Evolutionary conservation across 2,888 invertebrate genomes (phyloP), one percentile per base, ranked within the genome.

Genomic region (Norana najaformis): DNA sequence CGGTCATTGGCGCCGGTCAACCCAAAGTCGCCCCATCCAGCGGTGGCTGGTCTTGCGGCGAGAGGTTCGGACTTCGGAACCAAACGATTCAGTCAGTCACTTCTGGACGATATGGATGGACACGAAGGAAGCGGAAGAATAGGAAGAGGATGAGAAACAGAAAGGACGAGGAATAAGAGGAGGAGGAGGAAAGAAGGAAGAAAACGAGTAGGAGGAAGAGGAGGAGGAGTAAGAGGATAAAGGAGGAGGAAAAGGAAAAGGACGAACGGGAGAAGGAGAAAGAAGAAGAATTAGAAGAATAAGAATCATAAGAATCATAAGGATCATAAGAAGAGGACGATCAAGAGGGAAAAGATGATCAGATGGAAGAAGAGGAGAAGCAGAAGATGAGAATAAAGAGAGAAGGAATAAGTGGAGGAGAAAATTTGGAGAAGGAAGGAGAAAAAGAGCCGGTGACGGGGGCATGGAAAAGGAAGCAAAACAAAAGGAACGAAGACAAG

Each of bases 1-100:
- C 85, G 85, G 85, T 85, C 85, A 37, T 85, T 23, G 85, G 85
- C 35, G 23, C 85, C 36, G 85, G 36, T 37, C 69, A 69, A 69
- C 30, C 69, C 69, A n/a, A n/a, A 8, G 30, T 69, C 30, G 69
- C 69, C n/a, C 30, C 30, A 69, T 69, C 69, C n/a, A 69, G 69
- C 69, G 69, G n/a, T 5, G 69, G n/a, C n/a, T 16, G 23, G 53
- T n/a, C 53, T 16, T 23, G 20, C 2, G 69, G n/a, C 69, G 69
- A 69, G 47, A 47, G 47, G 47, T 23, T 23, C 41, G 41, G 18
- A 41, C 41, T 13, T 41, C 41, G 5, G 14, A 16, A 41, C 8
- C 47, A 69, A 69, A 16, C n/a, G 69, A 2, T n/a, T 69, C 47
- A 23, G 47, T 47, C 47, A 23, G 23, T 23, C 47, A 23, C 23